phyloP scores from a whole-genome alignment of 92 coral and sea anemone species.

The Anthopleura xanthogrammica region DNA sequence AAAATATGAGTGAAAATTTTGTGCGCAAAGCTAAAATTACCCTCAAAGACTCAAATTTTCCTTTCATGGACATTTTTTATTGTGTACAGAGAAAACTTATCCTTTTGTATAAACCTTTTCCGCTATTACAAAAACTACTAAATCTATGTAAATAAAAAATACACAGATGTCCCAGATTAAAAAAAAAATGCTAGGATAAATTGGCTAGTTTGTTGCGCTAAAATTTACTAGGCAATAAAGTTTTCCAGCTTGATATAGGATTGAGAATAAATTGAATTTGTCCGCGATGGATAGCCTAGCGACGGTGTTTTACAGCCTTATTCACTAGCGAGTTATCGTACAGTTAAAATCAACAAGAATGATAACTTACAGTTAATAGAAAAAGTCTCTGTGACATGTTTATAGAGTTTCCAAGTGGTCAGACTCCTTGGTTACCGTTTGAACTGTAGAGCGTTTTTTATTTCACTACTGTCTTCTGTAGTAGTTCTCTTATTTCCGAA shows the following conservation, averaged over 20 bases:
- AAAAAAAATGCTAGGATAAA: not conserved
- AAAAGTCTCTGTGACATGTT: slow-evolving; percentile 17
- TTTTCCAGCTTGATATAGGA: not conserved
- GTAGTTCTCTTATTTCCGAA: too few relatives aligned
- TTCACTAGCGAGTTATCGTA: not conserved
- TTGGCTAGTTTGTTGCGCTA: not conserved
- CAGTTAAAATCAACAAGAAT: slow-evolving; percentile 15
- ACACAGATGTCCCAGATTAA: not conserved
- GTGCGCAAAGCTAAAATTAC: too few relatives aligned
- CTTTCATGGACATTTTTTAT: not conserved
- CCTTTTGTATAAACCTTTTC: not conserved
- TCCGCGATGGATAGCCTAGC: not conserved
- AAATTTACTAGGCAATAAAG: not conserved
- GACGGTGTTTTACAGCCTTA: not conserved
- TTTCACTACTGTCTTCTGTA: not conserved
- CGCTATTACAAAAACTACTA: slow-evolving; percentile 6
- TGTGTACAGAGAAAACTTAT: slow-evolving; percentile 5
- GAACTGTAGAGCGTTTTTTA: not conserved
- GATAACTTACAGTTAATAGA: slow-evolving; percentile 23
- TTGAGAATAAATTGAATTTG: not conserved
- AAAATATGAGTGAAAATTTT: too few relatives aligned
- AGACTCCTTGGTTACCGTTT: slow-evolving; percentile 21
- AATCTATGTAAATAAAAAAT: not conserved
- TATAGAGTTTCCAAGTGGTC: slow-evolving; percentile 18
- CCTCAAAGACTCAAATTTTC: not conserved